A percentile compares a stretch with the other conserved stretches of the same genome.
Evolutionary conservation across 2,888 invertebrate genomes (phyloP).

Genomic region (Arenicola marina): DNA sequence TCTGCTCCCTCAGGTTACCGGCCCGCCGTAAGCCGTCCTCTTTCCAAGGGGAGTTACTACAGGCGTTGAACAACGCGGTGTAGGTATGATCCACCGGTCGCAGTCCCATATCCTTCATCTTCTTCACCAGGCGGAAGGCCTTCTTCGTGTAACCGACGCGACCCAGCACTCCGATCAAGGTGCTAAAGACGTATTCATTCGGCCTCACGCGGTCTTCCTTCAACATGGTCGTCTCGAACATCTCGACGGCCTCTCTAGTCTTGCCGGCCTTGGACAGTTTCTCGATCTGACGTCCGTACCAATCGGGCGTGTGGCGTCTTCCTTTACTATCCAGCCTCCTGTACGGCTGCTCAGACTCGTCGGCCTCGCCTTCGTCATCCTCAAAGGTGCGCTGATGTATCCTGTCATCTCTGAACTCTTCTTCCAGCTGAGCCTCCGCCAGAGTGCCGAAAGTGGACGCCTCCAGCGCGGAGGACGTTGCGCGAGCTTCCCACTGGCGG

Average conservation of each 20-base stretch:
- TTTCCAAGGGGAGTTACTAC: conserved; percentile 75
- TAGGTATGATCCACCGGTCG: conserved; percentile 75
- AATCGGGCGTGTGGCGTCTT: conserved; percentile 37
- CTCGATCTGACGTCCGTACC: conserved; percentile 46
- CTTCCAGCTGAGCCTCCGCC: too few relatives aligned
- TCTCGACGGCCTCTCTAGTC: conserved; percentile 74
- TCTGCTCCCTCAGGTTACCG: conserved; percentile 69
- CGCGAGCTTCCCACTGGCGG: too few relatives aligned
- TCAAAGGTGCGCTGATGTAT: conserved; percentile 8
- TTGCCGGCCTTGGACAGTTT: conserved; percentile 39
- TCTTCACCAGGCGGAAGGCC: conserved; percentile 80
- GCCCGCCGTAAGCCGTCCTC: conserved; percentile 74
- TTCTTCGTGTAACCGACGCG: conserved; percentile 82
- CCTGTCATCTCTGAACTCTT: too few relatives aligned
- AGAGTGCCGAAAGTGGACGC: too few relatives aligned
- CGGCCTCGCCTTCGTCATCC: conserved; percentile 23
- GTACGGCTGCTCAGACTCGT: conserved; percentile 18
- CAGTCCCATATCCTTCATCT: conserved; percentile 77
- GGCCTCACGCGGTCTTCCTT: conserved; percentile 77
- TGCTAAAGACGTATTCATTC: conserved; percentile 76
- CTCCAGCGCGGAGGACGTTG: too few relatives aligned
- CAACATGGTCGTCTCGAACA: conserved; percentile 78
- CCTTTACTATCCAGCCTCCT: conserved; percentile 12
- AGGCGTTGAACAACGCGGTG: conserved; percentile 86
- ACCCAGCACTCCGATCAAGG: conserved; percentile 83